Percentiles rank a stretch among this genome's conserved stretches.
Evolutionary conservation across 1,140 invertebrate genomes (phyloP).

Genomic region (Megalopta genalis): DNA sequence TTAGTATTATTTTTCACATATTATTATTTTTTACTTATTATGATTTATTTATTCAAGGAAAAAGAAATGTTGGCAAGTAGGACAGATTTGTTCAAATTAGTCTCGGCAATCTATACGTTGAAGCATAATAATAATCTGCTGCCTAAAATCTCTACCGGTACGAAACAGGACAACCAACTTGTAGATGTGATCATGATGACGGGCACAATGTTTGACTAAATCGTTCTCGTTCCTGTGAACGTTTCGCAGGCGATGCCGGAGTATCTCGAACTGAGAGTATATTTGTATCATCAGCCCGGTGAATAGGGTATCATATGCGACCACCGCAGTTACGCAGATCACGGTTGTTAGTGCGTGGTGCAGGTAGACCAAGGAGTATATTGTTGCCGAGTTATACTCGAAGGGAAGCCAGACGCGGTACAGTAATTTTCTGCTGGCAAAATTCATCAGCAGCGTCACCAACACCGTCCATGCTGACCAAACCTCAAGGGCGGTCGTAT

Average conservation of each 20-base stretch:
- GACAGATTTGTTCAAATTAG: too few species aligned
- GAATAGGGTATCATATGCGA: conserved; percentile 47
- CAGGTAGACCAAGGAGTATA: conserved; percentile 8
- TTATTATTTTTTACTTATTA: too few species aligned
- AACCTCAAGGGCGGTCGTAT: background rate
- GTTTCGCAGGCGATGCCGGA: conserved; percentile 45
- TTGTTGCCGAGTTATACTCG: conserved; percentile 2
- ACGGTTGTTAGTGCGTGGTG: conserved; percentile 10
- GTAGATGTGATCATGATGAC: conserved; percentile 32
- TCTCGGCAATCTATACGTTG: too few species aligned
- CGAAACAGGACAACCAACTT: background rate
- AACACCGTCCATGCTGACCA: too few species aligned
- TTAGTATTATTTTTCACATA: too few species aligned
- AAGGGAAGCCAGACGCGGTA: conserved; percentile 46
- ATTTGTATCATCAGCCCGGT: conserved; percentile 55
- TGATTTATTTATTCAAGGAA: too few species aligned
- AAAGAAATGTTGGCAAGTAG: too few species aligned
- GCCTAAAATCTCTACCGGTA: background rate
- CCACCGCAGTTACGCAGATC: conserved; percentile 24
- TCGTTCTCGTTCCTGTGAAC: conserved; percentile 5
- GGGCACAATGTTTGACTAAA: conserved; percentile 5
- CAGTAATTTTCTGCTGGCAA: background rate
- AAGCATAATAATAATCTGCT: too few species aligned
- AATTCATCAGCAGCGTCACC: too few species aligned
- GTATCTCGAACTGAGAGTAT: conserved; percentile 55